Percentiles rank a stretch among this genome's conserved stretches.
Evolutionary conservation across 1,140 invertebrate species (phyloP).

Genomic region (Solen grandis): DNA sequence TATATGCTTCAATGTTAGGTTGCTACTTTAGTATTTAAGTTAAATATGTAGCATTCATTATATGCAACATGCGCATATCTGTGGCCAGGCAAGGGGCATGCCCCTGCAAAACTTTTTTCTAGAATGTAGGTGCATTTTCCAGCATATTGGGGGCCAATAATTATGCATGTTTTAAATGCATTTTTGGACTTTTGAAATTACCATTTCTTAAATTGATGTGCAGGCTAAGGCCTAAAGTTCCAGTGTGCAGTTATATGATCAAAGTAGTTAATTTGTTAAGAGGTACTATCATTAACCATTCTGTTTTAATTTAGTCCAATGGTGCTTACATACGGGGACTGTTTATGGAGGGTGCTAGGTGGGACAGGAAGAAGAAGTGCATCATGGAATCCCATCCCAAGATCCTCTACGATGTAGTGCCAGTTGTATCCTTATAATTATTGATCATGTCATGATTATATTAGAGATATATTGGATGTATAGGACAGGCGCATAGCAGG

Average conservation of each 20-base stretch:
- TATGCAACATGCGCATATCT: too few species aligned
- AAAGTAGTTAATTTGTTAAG: background rate
- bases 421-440: slow-evolving; percentile 78
- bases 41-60: too few species aligned
- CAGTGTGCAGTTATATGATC: background rate
- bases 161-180: background rate
- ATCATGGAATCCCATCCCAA: slow-evolving; percentile 78
- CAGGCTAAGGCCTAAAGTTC: background rate
- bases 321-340: slow-evolving; percentile 80
- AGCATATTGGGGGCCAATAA: background rate
- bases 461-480: background rate
- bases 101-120: too few species aligned
- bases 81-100: too few species aligned
- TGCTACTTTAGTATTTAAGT: too few species aligned
- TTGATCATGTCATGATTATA: too few species aligned
- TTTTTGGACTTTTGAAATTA: background rate
- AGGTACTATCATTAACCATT: background rate
- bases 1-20: too few species aligned
- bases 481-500: too few species aligned
- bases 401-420: slow-evolving; percentile 79
- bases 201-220: background rate
- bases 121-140: too few species aligned
- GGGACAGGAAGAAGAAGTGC: slow-evolving; percentile 72
- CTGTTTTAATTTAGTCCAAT: slow-evolving; percentile 67
- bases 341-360: slow-evolving; percentile 80